These are phyloP conservation scores for Pectinophora gossypiella DNA, from an alignment of 1,140 invertebrate species.

Conservation along the genomic window DNA sequence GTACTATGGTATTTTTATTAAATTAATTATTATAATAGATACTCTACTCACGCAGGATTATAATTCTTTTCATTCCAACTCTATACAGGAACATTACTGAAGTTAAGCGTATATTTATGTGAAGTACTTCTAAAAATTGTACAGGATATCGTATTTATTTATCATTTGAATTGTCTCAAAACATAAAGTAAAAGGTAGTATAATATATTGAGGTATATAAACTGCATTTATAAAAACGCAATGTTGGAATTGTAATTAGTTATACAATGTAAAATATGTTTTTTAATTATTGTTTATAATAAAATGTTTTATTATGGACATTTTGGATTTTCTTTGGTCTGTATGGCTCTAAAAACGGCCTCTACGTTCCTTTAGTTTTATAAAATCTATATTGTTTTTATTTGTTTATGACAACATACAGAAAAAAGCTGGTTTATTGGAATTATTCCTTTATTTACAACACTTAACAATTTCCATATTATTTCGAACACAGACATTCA, in stretches of 20 bases:
- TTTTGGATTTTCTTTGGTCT: slow-evolving; percentile 22
- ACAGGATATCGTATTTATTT: too few relatives aligned
- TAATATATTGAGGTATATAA: not conserved
- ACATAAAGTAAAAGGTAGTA: not conserved
- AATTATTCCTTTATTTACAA: slow-evolving; percentile 58
- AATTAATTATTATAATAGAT: too few relatives aligned
- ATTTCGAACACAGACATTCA: slow-evolving; percentile 34
- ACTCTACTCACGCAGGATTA: too few relatives aligned
- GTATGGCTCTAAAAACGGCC: too few relatives aligned
- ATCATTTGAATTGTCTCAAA: not conserved
- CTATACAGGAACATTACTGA: too few relatives aligned
- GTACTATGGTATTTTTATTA: too few relatives aligned
- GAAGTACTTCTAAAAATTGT: not conserved
- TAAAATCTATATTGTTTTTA: too few relatives aligned
- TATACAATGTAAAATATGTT: slow-evolving; percentile 56
- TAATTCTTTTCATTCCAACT: too few relatives aligned
- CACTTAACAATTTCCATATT: slow-evolving; percentile 59
- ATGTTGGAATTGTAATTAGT: slow-evolving; percentile 51
- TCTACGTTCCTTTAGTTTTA: too few relatives aligned
- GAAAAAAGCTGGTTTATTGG: slow-evolving; percentile 23
- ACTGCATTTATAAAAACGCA: slow-evolving; percentile 60
- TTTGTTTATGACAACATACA: too few relatives aligned
- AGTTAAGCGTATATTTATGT: too few relatives aligned
- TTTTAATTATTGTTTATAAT: slow-evolving; percentile 73
- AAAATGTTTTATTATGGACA: slow-evolving; percentile 64